These are phyloP conservation scores for Eupristina koningsbergeri DNA, from an alignment of 1,140 invertebrate species.

Conservation along the genomic window DNA sequence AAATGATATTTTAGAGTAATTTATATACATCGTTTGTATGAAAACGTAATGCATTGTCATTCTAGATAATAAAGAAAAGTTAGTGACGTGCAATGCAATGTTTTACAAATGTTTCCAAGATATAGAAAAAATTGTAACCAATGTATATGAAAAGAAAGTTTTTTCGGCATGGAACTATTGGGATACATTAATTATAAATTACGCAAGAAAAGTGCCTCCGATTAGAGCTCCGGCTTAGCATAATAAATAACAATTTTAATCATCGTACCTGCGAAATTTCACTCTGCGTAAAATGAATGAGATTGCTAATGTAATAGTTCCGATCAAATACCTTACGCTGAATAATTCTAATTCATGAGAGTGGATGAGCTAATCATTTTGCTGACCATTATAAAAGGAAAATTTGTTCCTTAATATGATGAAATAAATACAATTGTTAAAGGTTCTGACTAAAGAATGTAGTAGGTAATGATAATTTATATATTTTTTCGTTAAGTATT, in stretches of 20 bases:
- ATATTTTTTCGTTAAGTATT: not conserved
- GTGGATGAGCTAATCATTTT: not conserved
- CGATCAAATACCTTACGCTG: not conserved
- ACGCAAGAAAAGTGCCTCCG: constrained; percentile 54
- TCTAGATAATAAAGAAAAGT: not conserved
- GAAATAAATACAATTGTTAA: too few species aligned
- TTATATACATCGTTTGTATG: not conserved
- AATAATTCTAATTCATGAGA: constrained; percentile 26
- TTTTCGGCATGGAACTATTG: not conserved
- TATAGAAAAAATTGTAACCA: not conserved
- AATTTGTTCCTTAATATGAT: too few species aligned
- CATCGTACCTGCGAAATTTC: constrained; percentile 56
- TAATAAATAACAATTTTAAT: constrained; percentile 65
- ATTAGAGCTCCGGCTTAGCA: constrained; percentile 49
- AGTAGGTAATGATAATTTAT: not conserved
- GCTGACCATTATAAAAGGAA: not conserved
- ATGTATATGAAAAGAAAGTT: not conserved
- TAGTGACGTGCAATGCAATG: not conserved
- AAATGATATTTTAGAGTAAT: not conserved
- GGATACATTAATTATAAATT: constrained; percentile 55
- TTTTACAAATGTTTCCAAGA: not conserved
- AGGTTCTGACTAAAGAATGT: not conserved
- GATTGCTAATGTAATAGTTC: constrained; percentile 53
- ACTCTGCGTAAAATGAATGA: constrained; percentile 5
- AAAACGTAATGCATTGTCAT: not conserved